Conservation (phyloP, 2,113 vertebrate species). For the Ceyx cyanopectus region DNA sequence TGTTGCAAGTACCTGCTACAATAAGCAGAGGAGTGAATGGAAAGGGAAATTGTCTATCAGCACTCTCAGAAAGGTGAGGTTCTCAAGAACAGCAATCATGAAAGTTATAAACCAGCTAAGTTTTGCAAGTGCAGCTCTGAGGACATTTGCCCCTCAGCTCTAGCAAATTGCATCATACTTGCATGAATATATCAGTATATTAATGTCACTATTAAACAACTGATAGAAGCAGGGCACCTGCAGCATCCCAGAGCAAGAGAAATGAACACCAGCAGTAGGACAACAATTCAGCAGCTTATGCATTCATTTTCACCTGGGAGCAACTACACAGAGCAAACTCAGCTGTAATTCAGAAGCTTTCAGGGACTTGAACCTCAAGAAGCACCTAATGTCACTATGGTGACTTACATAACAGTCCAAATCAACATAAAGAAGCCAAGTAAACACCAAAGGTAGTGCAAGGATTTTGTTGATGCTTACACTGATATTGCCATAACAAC, state of each 20-base stretch:
- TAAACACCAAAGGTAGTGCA: not conserved
- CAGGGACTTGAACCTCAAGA: slow-evolving; percentile 29
- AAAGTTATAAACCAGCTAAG: not conserved
- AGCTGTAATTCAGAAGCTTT: not conserved
- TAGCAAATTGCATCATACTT: not conserved
- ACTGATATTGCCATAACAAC: not conserved
- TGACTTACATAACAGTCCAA: not conserved
- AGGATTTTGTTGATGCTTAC: not conserved
- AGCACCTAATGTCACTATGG: not conserved
- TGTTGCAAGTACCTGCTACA: not conserved
- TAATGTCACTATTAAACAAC: not conserved
- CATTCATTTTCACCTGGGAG: not conserved
- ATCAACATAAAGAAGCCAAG: not conserved
- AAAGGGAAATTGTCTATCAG: slow-evolving; percentile 23
- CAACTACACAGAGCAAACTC: not conserved
- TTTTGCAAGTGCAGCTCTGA: not conserved
- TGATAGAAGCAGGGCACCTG: not conserved
- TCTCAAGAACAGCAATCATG: not conserved
- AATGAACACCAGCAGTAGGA: not conserved
- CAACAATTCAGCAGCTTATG: not conserved
- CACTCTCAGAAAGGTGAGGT: not conserved
- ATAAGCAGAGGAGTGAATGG: slow-evolving; percentile 3
- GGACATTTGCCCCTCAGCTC: not conserved
- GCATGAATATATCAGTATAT: not conserved
- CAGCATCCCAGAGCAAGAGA: not conserved